Conservation (phyloP, 1,140 invertebrate genomes). For the Psix sp. region DNA sequence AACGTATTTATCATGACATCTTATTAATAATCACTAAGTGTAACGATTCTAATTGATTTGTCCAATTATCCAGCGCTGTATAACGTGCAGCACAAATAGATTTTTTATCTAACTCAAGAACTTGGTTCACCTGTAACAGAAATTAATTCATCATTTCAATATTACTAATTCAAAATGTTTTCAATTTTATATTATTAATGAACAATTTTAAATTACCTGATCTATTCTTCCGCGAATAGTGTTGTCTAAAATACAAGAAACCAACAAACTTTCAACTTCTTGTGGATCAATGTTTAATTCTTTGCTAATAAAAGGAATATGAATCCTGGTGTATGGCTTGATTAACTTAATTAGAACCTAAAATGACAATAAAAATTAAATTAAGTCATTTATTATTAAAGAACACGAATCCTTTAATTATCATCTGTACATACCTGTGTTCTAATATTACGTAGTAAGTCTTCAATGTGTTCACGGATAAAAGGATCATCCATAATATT, state of each 20-base stretch:
- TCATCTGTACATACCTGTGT: conserved; percentile 82
- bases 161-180: not conserved
- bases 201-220: conserved; percentile 80
- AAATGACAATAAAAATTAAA: conserved; percentile 18
- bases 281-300: conserved; percentile 97
- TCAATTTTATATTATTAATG: not conserved
- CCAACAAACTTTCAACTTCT: conserved; percentile 97
- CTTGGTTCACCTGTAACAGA: conserved; percentile 88
- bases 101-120: conserved; percentile 91
- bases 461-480: conserved; percentile 99
- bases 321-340: conserved; percentile 98
- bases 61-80: conserved; percentile 97
- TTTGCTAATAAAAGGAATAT: conserved; percentile 98
- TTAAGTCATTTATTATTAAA: not conserved
- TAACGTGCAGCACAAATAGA: conserved; percentile 90
- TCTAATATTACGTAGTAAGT: conserved; percentile 96
- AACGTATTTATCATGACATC: conserved; percentile 82
- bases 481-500: conserved; percentile 99
- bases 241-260: conserved; percentile 99
- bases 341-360: conserved; percentile 97
- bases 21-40: conserved; percentile 93
- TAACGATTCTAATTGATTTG: conserved; percentile 90
- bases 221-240: conserved; percentile 98
- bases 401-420: not conserved
- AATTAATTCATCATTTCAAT: conserved; percentile 4